Percentiles rank a stretch among this genome's conserved stretches.
Evolutionary conservation across 2,797 vertebrate species (phyloP).

Genomic region (Coreius guichenoti): DNA sequence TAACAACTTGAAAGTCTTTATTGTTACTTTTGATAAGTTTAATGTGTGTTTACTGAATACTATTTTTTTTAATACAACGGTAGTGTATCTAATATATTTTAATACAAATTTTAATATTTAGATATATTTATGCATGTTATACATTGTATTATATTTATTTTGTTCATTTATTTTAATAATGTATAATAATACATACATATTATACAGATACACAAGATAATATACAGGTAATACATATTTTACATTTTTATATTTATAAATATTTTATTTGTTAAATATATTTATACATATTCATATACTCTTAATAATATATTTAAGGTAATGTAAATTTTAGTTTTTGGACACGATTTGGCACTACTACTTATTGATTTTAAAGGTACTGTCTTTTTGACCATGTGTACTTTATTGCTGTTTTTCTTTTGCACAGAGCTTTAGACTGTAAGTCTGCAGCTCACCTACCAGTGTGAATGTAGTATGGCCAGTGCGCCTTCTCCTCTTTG

Average conservation of each 20-base stretch:
- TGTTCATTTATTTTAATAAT: not conserved
- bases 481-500: constrained; percentile 64
- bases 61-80: not conserved
- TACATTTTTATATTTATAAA: not conserved
- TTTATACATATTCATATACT: not conserved
- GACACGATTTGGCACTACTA: not conserved
- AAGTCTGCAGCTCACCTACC: constrained; percentile 69
- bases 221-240: not conserved
- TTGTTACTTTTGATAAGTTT: not conserved
- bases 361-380: not conserved
- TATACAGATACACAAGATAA: not conserved
- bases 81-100: not conserved
- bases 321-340: not conserved
- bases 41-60: not conserved
- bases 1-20: not conserved
- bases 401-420: not conserved
- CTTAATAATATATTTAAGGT: not conserved
- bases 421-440: not conserved
- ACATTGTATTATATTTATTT: not conserved
- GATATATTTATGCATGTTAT: not conserved
- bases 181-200: not conserved
- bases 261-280: not conserved
- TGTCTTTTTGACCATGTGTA: not conserved
- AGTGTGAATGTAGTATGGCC: constrained; percentile 78
- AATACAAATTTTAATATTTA: not conserved